These are phyloP conservation scores for Oegoconia quadripuncta DNA, from an alignment of 2,888 invertebrate species.

Conservation along the genomic window DNA sequence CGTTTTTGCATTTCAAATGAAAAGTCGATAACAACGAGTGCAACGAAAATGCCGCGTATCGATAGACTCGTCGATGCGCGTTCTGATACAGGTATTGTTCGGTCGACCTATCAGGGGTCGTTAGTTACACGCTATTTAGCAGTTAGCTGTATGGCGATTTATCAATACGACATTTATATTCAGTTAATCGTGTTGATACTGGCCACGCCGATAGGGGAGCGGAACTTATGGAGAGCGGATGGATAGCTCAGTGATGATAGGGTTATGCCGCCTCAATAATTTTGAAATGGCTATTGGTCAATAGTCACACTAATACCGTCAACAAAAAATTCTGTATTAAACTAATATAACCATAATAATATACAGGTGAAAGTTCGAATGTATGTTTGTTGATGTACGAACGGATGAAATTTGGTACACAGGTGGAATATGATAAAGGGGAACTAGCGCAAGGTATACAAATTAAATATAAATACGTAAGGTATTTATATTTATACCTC, in stretches of 20 bases:
- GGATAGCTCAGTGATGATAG: constrained; percentile 4
- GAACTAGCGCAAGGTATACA: no score
- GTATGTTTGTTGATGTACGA: no score
- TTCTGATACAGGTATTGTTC: constrained; percentile 19
- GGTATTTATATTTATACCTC: no score
- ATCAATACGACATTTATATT: constrained; percentile 74
- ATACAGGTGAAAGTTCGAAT: no score
- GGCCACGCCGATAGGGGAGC: constrained; percentile 29
- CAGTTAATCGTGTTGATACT: constrained; percentile 44
- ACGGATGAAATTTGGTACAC: no score
- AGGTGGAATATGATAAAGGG: no score
- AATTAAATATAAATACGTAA: no score
- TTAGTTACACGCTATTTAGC: constrained; percentile 76
- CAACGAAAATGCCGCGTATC: not conserved
- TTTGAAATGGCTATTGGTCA: not conserved
- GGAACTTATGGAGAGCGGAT: constrained; percentile 15
- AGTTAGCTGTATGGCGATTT: constrained; percentile 66
- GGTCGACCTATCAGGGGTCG: constrained; percentile 31
- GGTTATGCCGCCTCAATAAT: not conserved
- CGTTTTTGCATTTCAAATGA: no score
- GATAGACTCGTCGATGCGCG: not conserved
- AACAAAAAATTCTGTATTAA: no score
- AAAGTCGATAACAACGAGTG: no score
- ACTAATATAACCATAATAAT: no score
- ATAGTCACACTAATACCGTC: no score